Evolutionary conservation across 2,797 vertebrate species (phyloP).

Genomic region (Myripristis murdjan): DNA sequence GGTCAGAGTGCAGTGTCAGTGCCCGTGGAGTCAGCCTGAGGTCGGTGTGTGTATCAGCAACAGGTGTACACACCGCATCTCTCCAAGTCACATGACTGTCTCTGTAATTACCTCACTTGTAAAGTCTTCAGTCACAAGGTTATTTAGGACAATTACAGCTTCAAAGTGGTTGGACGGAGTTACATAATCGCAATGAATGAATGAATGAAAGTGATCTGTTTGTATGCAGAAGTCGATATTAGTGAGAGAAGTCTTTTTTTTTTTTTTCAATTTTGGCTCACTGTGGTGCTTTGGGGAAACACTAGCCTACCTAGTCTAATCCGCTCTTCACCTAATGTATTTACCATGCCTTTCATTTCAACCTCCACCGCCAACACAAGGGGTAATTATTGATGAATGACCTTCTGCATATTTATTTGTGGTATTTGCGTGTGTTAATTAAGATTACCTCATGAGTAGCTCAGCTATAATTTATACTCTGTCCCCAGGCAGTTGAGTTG

Average conservation of each 20-base stretch:
- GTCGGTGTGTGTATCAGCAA: not conserved
- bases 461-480: constrained; percentile 36
- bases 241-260: too few species aligned
- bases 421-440: constrained; percentile 57
- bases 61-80: not conserved
- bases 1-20: not conserved
- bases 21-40: too few species aligned
- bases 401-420: constrained; percentile 52
- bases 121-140: too few species aligned
- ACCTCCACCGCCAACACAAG: constrained; percentile 9
- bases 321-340: constrained; percentile 1
- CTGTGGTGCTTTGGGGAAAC: not conserved
- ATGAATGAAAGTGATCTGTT: too few species aligned
- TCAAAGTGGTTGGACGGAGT: too few species aligned
- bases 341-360: constrained; percentile 19
- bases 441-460: constrained; percentile 36
- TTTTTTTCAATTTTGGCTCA: not conserved
- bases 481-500: constrained; percentile 37
- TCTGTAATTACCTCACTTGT: too few species aligned
- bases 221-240: too few species aligned
- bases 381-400: constrained; percentile 42
- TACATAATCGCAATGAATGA: too few species aligned
- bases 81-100: too few species aligned
- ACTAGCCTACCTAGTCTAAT: not conserved
- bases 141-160: too few species aligned